phyloP scores from a whole-genome alignment of 2,113 vertebrate species.

The Leucosticte australis region DNA sequence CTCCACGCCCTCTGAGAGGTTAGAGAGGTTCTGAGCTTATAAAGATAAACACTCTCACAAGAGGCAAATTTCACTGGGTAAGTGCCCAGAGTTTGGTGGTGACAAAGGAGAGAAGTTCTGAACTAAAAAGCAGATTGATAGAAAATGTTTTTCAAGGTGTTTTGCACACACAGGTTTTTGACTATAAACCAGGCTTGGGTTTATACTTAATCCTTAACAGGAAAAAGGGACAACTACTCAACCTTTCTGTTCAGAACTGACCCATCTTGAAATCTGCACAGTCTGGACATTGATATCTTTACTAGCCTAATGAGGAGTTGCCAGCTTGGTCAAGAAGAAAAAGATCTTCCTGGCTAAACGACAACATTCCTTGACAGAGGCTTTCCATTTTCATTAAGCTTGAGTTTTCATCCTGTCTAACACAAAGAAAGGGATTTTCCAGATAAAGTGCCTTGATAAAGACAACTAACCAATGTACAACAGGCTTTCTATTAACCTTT shows the following conservation, averaged over 20 bases:
- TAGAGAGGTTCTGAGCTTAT: not conserved
- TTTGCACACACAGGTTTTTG: not conserved
- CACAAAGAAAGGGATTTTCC: not conserved
- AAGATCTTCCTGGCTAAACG: not conserved
- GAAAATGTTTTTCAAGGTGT: not conserved
- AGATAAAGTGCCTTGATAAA: not conserved
- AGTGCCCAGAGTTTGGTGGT: not conserved
- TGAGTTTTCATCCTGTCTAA: not conserved
- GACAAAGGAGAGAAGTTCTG: not conserved
- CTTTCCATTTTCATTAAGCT: not conserved
- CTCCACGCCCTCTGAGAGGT: not conserved
- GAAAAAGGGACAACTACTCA: not conserved
- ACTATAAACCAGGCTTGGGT: not conserved
- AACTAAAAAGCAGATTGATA: not conserved
- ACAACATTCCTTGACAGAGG: not conserved
- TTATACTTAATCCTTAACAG: not conserved
- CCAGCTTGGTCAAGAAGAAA: not conserved
- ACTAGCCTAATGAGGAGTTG: not conserved
- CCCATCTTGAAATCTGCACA: not conserved
- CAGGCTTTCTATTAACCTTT: not conserved
- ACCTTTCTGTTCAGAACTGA: not conserved
- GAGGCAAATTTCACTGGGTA: not conserved
- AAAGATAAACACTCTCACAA: not conserved
- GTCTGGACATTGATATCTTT: not conserved
- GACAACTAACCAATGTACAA: not conserved